A percentile compares a stretch with the other conserved stretches of the same genome.
phyloP scores from a whole-genome alignment of 2,888 invertebrate genomes.

The Timandra comae region DNA sequence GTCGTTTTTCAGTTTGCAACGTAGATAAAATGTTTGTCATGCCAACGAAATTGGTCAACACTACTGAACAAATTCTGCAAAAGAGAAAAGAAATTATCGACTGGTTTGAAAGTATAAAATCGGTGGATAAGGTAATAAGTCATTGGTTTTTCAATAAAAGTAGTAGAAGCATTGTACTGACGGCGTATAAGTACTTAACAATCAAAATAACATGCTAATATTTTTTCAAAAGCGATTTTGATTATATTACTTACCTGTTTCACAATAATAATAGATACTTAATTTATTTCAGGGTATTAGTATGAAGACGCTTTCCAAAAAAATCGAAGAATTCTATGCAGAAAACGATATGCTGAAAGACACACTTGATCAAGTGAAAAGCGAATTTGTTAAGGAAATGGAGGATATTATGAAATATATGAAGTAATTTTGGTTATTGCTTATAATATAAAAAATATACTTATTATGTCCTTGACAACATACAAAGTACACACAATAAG shows the following conservation, averaged over 20 bases:
- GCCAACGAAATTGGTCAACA: slow-evolving; percentile 46
- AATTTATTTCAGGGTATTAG: slow-evolving; percentile 36
- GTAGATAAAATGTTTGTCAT: slow-evolving; percentile 46
- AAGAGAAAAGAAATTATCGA: slow-evolving; percentile 58
- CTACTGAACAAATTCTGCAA: slow-evolving; percentile 49
- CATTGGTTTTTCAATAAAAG: too few species aligned
- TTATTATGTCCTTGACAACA: too few species aligned
- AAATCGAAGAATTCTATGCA: slow-evolving; percentile 51
- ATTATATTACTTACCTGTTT: too few species aligned
- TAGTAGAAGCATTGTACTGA: too few species aligned
- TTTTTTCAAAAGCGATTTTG: too few species aligned
- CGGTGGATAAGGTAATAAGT: slow-evolving; percentile 45
- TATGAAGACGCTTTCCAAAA: slow-evolving; percentile 39
- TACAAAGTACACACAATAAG: too few species aligned
- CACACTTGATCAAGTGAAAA: slow-evolving; percentile 44
- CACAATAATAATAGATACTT: not conserved
- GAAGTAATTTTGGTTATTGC: slow-evolving; percentile 43
- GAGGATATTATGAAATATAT: slow-evolving; percentile 43
- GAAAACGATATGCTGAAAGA: slow-evolving; percentile 54
- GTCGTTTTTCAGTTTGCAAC: slow-evolving; percentile 6
- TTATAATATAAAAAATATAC: too few species aligned
- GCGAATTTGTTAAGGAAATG: slow-evolving; percentile 41
- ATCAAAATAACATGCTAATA: too few species aligned
- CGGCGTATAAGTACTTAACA: too few species aligned
- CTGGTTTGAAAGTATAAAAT: slow-evolving; percentile 49